Percentiles rank a stretch among this genome's conserved stretches.
phyloP scores from a whole-genome alignment of 2,888 invertebrate species.

The Thelaira solivaga region DNA sequence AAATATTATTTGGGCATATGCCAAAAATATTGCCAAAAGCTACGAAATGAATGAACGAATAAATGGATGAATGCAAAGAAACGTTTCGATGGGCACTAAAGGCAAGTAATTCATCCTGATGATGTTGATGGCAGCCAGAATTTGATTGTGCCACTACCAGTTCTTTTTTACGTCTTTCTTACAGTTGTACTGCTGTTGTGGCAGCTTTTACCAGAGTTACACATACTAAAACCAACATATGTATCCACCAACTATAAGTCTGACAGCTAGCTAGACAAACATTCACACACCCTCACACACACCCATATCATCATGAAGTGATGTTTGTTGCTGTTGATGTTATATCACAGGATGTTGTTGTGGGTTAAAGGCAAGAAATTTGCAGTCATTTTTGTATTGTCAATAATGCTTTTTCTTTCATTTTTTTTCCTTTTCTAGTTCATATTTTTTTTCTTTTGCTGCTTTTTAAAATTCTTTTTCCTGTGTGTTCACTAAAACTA shows the following conservation, averaged over 20 bases:
- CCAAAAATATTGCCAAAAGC: constrained; percentile 60
- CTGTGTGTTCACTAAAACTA: background rate
- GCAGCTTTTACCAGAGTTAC: constrained; percentile 10
- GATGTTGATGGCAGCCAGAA: constrained; percentile 62
- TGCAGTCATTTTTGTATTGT: constrained; percentile 59
- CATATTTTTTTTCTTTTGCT: constrained; percentile 17
- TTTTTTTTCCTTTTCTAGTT: background rate
- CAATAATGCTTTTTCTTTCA: constrained; percentile 47
- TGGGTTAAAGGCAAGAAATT: constrained; percentile 61
- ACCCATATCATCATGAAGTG: constrained; percentile 34
- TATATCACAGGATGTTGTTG: constrained; percentile 58
- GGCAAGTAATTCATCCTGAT: constrained; percentile 61
- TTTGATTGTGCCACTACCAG: constrained; percentile 59
- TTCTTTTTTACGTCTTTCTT: background rate
- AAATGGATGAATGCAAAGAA: constrained; percentile 55
- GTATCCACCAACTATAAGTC: background rate
- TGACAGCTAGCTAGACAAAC: background rate
- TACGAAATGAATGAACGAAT: constrained; percentile 39
- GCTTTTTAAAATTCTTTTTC: background rate
- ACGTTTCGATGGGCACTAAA: constrained; percentile 60
- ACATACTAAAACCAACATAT: background rate
- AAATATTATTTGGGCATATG: constrained; percentile 61
- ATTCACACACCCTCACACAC: background rate
- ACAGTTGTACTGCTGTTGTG: constrained; percentile 5
- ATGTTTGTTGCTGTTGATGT: constrained; percentile 12